A percentile compares a stretch with the other conserved stretches of the same genome.
phyloP scores from a whole-genome alignment of 1,140 invertebrate genomes.

The Ips typographus region DNA sequence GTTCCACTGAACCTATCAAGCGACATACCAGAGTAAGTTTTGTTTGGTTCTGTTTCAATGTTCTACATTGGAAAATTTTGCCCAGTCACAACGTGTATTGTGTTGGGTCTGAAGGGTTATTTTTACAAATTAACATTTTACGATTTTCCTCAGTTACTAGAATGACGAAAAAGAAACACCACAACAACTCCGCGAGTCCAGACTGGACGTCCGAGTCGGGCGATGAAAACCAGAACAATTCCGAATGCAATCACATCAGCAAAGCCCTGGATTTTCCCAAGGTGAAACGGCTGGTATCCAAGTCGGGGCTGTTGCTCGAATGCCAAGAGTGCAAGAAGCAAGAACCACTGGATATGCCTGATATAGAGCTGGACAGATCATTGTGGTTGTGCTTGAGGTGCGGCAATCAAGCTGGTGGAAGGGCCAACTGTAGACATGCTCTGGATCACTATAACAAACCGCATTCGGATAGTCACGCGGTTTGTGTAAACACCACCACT shows the following conservation, averaged over 20 bases:
- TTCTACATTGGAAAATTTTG: too few species aligned
- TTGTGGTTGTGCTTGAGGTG: constrained; percentile 73
- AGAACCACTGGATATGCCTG: constrained; percentile 45
- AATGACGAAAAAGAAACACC: constrained; percentile 50
- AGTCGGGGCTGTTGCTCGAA: constrained; percentile 58
- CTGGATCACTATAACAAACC: constrained; percentile 74
- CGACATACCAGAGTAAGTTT: too few species aligned
- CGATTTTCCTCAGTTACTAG: not conserved
- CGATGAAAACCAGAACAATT: constrained; percentile 56
- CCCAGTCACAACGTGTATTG: not conserved
- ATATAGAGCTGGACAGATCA: constrained; percentile 62
- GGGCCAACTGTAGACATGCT: constrained; percentile 70
- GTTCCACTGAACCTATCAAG: too few species aligned
- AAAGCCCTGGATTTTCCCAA: constrained; percentile 67
- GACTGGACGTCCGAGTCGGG: constrained; percentile 62
- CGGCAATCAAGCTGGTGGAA: constrained; percentile 76
- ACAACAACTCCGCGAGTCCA: constrained; percentile 60
- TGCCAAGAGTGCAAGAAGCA: constrained; percentile 63
- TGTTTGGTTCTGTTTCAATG: too few species aligned
- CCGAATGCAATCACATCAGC: constrained; percentile 67
- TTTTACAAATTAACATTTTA: too few species aligned
- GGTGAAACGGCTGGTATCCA: constrained; percentile 64
- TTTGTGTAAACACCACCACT: constrained; percentile 70
- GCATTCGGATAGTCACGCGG: constrained; percentile 72
- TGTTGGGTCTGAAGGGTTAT: not conserved